Conservation (phyloP, 2,797 vertebrate species). For the Danio aesculapii region DNA sequence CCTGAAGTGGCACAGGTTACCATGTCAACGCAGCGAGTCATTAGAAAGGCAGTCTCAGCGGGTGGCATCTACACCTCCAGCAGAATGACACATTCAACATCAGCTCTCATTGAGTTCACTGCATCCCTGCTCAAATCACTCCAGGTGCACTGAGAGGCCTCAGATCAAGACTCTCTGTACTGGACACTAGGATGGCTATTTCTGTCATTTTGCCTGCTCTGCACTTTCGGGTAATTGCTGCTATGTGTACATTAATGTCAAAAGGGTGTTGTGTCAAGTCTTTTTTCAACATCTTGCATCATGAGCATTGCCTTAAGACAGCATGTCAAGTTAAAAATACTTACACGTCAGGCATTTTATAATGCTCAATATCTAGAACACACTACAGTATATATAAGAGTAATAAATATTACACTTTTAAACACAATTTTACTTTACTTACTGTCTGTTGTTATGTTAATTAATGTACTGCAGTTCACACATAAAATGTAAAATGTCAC, state of each 20-base stretch:
- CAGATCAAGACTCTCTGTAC: neutral
- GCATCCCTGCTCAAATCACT: constrained; percentile 10
- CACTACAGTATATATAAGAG: too few species aligned
- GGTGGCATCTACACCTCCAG: constrained; percentile 34
- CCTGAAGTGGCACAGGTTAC: constrained; percentile 49
- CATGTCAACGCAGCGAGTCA: constrained; percentile 54
- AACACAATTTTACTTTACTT: too few species aligned
- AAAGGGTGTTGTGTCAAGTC: neutral
- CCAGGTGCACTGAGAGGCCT: neutral
- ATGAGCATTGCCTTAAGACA: neutral
- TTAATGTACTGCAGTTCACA: too few species aligned
- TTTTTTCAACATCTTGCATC: neutral
- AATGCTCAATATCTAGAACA: too few species aligned
- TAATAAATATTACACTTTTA: too few species aligned
- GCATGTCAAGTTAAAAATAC: neutral
- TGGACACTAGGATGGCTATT: neutral
- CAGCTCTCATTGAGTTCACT: constrained; percentile 16
- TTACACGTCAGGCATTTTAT: neutral
- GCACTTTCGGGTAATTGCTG: constrained; percentile 8
- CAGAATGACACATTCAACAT: constrained; percentile 40
- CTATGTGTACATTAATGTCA: neutral
- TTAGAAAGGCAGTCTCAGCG: constrained; percentile 44
- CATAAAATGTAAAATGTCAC: too few species aligned
- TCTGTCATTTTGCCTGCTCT: neutral
- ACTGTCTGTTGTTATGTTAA: too few species aligned